Evolutionary conservation across 2,797 vertebrate species (phyloP).

Genomic region (Chaetophractus vellerosus): DNA sequence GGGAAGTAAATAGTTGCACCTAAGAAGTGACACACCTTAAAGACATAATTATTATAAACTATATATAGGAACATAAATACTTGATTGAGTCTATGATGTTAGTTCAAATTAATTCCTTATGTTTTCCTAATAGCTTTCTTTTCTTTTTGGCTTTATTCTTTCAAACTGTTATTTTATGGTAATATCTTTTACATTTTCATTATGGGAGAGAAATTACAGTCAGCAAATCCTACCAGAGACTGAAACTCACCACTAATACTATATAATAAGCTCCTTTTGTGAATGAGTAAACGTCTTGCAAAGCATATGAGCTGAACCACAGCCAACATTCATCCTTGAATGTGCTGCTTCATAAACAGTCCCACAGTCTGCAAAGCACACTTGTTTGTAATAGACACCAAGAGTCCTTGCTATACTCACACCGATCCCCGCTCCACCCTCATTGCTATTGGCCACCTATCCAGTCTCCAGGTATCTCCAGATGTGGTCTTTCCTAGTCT

Average conservation of each 20-base stretch:
- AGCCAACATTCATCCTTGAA: neutral
- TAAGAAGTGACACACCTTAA: neutral
- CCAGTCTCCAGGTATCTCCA: neutral
- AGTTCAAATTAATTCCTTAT: neutral
- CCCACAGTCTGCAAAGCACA: neutral
- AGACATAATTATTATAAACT: conserved; percentile 21
- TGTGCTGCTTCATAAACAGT: neutral
- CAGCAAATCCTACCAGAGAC: neutral
- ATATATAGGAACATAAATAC: neutral
- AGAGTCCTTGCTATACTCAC: neutral
- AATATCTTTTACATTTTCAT: neutral
- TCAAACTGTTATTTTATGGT: neutral
- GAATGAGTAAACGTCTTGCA: neutral
- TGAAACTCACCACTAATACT: neutral
- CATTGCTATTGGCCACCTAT: neutral
- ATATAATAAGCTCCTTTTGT: neutral
- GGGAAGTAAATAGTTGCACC: conserved; percentile 43
- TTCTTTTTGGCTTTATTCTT: conserved; percentile 6
- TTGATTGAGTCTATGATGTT: neutral
- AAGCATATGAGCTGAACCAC: neutral
- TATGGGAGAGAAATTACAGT: neutral
- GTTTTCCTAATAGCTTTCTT: neutral
- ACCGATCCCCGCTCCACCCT: neutral
- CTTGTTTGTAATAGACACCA: neutral
- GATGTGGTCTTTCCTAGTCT: neutral